phyloP scores from a whole-genome alignment of 2,888 invertebrate species.

The Metallyticus violacea region DNA sequence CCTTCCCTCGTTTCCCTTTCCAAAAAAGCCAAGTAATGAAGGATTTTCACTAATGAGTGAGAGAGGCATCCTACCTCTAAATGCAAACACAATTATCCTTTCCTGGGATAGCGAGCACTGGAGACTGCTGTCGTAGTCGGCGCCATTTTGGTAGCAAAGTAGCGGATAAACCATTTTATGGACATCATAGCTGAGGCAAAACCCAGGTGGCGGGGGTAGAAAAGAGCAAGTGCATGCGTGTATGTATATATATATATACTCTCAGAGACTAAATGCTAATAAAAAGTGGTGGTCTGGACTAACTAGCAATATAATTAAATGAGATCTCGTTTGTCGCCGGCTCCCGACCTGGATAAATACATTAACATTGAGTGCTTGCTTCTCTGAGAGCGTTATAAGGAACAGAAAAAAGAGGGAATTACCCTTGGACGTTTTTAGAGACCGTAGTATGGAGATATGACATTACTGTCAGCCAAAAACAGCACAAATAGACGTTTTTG shows the following conservation, averaged over 20 bases:
- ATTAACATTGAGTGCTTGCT: conserved; percentile 21
- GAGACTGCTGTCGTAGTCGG: not conserved
- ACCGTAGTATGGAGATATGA: not conserved
- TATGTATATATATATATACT: too few relatives aligned
- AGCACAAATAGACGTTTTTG: not conserved
- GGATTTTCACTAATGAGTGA: conserved; percentile 27
- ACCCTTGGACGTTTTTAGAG: not conserved
- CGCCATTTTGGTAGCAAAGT: not conserved
- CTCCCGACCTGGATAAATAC: conserved; percentile 24
- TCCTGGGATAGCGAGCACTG: not conserved
- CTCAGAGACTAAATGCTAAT: conserved; percentile 13
- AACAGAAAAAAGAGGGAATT: conserved; percentile 1
- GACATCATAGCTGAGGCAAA: conserved; percentile 19
- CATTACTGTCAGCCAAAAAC: not conserved
- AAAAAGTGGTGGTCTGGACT: conserved; percentile 18
- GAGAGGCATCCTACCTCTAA: conserved; percentile 23
- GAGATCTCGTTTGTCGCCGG: conserved; percentile 20
- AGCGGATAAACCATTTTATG: conserved; percentile 19
- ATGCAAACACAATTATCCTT: conserved; percentile 26
- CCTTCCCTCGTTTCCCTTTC: not conserved
- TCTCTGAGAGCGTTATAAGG: not conserved
- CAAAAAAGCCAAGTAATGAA: conserved; percentile 22
- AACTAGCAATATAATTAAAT: conserved; percentile 24
- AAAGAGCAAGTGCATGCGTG: not conserved
- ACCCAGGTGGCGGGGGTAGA: conserved; percentile 1